phyloP scores from a whole-genome alignment of 2,113 vertebrate species.

The Bubo blakistoni region DNA sequence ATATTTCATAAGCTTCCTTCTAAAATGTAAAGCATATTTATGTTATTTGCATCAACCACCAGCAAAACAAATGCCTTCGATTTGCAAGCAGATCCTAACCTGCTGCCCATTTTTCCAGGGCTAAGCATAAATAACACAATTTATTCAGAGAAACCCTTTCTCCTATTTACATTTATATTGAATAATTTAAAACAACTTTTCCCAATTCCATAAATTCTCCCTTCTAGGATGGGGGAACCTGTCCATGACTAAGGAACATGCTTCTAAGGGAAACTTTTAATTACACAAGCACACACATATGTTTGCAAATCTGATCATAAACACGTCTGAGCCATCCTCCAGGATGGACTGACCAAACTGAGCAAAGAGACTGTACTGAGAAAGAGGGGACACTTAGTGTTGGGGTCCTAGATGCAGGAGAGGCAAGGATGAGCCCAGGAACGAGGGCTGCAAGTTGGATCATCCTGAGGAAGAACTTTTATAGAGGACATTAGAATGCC shows the following conservation, averaged over 20 bases:
- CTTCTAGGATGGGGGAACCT: conserved; percentile 22
- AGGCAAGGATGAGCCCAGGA: not conserved
- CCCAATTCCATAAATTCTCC: conserved; percentile 73
- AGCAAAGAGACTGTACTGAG: not conserved
- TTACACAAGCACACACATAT: not conserved
- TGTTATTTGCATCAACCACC: conserved; percentile 18
- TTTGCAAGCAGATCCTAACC: conserved; percentile 42
- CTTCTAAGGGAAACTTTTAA: not conserved
- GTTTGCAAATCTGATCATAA: not conserved
- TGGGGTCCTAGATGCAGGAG: not conserved
- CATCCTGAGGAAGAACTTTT: not conserved
- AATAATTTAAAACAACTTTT: conserved; percentile 78
- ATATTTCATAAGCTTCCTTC: conserved; percentile 56
- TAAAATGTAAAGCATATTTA: conserved; percentile 41
- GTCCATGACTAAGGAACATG: not conserved
- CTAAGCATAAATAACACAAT: conserved; percentile 65
- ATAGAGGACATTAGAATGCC: not conserved
- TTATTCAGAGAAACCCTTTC: conserved; percentile 70
- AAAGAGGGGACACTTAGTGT: not conserved
- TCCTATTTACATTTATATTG: conserved; percentile 82
- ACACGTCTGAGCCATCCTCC: not conserved
- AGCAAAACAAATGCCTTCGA: conserved; percentile 19
- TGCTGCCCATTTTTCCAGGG: conserved; percentile 48
- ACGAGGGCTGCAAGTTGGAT: not conserved
- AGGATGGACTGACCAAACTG: not conserved